Evolutionary conservation across 2,888 invertebrate genomes (phyloP).

Genomic region (Stenoptilia bipunctidactyla): DNA sequence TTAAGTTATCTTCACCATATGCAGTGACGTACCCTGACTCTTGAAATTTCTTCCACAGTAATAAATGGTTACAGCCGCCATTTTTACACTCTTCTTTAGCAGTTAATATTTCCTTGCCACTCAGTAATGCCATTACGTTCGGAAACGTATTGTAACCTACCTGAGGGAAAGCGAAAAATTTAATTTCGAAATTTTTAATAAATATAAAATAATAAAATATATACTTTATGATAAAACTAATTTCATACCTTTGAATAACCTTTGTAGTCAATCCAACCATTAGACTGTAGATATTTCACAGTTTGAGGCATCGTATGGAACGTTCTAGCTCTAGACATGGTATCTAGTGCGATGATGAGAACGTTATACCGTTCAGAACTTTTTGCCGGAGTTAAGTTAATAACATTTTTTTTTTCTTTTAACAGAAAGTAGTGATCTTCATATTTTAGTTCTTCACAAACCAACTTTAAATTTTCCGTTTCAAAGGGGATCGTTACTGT

Average conservation of each 20-base stretch:
- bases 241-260: constrained; percentile 73
- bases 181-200: no score
- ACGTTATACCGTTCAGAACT: constrained; percentile 42
- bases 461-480: background rate
- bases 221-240: background rate
- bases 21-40: constrained; percentile 79
- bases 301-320: constrained; percentile 81
- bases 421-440: background rate
- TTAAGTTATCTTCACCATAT: constrained; percentile 80
- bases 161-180: constrained; percentile 39
- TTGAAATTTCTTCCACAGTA: constrained; percentile 82
- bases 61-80: constrained; percentile 76
- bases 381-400: background rate
- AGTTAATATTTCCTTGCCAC: constrained; percentile 74
- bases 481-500: background rate
- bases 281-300: constrained; percentile 70
- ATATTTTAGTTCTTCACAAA: background rate
- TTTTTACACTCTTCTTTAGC: constrained; percentile 57
- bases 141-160: constrained; percentile 90
- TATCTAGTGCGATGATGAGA: constrained; percentile 82
- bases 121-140: constrained; percentile 84
- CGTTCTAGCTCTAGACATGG: constrained; percentile 81
- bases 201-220: background rate
- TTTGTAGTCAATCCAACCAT: constrained; percentile 76
- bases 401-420: background rate